Evolutionary conservation across 1,140 invertebrate species (phyloP), one percentile per base, ranked within the genome.

Genomic region (Drosophila teissieri): DNA sequence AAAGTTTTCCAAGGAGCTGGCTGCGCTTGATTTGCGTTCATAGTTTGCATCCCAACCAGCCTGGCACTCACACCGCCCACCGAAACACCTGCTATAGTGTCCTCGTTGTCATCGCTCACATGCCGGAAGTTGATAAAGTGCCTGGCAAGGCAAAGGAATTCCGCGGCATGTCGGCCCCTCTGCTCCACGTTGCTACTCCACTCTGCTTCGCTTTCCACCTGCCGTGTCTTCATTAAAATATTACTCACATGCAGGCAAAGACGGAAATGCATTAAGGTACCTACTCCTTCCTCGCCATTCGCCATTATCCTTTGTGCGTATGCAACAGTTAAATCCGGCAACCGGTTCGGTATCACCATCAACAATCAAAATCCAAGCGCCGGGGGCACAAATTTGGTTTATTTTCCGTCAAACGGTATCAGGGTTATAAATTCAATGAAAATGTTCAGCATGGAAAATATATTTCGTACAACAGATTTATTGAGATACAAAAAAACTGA

Each of bases 81-180:
- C 14, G 24, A 51, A 48, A 37, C 64, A 65, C 64, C 60, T 68
- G 64, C 64, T 24, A 10, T 15, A n/a, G 56, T 68, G 55, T 76
- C 73, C 52, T 44, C 36, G 73, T 76, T 76, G 73, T 76, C 73
- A 69, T 76, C 73, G 82, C 82, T 81, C 82, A 81, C 83, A 75
- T 57, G 83, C 82, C 82, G 82, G 82, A 86, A 88, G 82, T 86
- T 86, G 82, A 86, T 86, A 86, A 88, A 86, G 82, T 86, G 83
- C 82, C 64, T 78, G 83, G 57, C 78, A 69, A 67, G 73, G 83
- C 62, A 63, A 67, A 76, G 78, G 70, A 88, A 86, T 86, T 86
- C 79, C 82, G 82, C 69, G 78, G 64, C 56, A 60, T 84, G 80
- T 70, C 63, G 31, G 15, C 37, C 10, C 42, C 17, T 19, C 12